Conservation (phyloP, 2,113 vertebrate genomes). For the Pachyramphus minor region DNA sequence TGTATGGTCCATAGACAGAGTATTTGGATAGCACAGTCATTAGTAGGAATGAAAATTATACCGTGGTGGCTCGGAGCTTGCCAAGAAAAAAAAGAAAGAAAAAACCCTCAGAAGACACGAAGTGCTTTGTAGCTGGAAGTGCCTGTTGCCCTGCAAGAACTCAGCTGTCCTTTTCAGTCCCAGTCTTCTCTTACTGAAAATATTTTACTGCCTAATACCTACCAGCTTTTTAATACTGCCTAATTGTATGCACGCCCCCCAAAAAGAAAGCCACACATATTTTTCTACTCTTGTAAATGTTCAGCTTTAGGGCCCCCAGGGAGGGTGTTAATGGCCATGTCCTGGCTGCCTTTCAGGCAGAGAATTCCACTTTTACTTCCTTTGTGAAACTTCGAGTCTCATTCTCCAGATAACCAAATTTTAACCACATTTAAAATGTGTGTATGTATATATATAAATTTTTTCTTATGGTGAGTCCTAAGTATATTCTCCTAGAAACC, state of each 20-base stretch:
- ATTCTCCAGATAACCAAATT: not conserved
- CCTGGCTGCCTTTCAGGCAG: not conserved
- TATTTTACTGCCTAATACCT: not conserved
- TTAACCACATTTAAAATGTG: not conserved
- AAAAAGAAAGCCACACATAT: not conserved
- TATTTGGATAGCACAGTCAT: not conserved
- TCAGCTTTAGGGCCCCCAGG: not conserved
- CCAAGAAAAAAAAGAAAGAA: not conserved
- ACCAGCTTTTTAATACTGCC: not conserved
- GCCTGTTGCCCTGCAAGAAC: not conserved
- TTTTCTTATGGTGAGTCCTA: not conserved
- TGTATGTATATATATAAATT: too few species aligned
- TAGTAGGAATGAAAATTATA: not conserved
- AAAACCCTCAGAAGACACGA: not conserved
- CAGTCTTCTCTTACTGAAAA: not conserved
- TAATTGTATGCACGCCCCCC: not conserved
- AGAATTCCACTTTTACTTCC: slow-evolving; percentile 11
- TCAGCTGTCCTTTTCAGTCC: not conserved
- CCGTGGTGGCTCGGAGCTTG: not conserved
- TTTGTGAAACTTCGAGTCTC: not conserved
- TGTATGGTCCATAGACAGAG: not conserved
- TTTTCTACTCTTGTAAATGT: not conserved
- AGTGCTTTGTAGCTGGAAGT: slow-evolving; percentile 15
- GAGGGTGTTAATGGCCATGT: not conserved
- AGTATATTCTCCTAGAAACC: not conserved